Percentiles rank a stretch among this genome's conserved stretches.
Conservation (phyloP, 2,888 invertebrate genomes). For the Antitype chi region DNA sequence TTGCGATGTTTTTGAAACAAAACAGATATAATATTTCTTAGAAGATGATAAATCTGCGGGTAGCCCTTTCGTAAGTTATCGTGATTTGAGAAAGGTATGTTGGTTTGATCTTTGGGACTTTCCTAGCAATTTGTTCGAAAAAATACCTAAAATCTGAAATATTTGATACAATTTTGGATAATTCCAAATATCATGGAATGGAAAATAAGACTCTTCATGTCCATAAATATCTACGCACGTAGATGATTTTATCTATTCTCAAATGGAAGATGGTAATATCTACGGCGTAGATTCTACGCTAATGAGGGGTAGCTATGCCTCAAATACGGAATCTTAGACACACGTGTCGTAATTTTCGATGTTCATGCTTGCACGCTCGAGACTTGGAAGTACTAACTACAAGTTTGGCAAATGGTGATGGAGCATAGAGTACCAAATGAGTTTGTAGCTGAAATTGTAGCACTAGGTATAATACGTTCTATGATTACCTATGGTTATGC, state of each 20-base stretch:
- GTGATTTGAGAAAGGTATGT: constrained; percentile 24
- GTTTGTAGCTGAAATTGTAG: neutral
- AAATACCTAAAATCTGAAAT: neutral
- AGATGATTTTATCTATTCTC: neutral
- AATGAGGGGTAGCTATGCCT: constrained; percentile 10
- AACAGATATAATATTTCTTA: constrained; percentile 31
- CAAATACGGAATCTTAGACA: constrained; percentile 11
- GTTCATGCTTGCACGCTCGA: neutral
- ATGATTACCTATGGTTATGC: neutral
- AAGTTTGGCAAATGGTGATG: constrained; percentile 3
- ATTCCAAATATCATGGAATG: neutral
- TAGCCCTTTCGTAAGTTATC: constrained; percentile 25
- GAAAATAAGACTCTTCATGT: neutral
- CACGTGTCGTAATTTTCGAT: constrained; percentile 25
- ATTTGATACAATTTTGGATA: neutral
- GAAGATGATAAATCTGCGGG: constrained; percentile 32
- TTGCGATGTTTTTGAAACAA: constrained; percentile 23
- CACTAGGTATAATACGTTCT: neutral
- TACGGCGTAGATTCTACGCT: neutral
- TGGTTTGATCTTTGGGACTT: constrained; percentile 19
- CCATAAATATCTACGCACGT: neutral
- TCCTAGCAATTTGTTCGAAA: neutral
- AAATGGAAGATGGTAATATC: neutral
- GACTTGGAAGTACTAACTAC: constrained; percentile 8
- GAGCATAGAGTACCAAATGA: neutral